Base-by-base conservation (phyloP, 2,113 vertebrate genomes). In the Alectura lathami region DNA sequence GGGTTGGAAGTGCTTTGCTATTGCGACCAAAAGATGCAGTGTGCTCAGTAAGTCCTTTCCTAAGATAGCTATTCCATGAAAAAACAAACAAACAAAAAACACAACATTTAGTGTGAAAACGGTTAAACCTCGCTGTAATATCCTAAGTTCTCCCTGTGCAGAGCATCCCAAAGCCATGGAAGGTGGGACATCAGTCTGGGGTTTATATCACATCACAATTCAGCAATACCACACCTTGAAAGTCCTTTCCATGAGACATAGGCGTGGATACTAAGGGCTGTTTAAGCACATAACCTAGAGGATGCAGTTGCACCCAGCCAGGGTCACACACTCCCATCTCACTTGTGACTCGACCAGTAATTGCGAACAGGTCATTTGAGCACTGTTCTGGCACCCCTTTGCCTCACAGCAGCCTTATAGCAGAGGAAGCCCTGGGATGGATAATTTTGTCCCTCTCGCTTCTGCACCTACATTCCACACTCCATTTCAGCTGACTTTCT, bases 21-120 rank as follows among this genome's bases (percentile, higher is more conserved):
- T 98, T 96, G 99, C 98, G 96, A 99, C 98, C 47, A 99, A 98
- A 68, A 99, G 98, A 96, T 99, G 98, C 83, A 99, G 77, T 1
- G 98, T 99, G 85, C 99, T 98, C 96, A 99, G 94, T 14, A 99
- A 97, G 96, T 99, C 98, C 97, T 98, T 99, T 85, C 83, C 96
- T 95, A 99, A 98, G 96, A 99, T 96, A 72, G 92, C 98, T 98
- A 9, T 74, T 36, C 34, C 38, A 3, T 21, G 53, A 1, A 54
- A n/a, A n/a, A n/a, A n/a, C n/a, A n/a, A n/a, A n/a, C n/a, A n/a
- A 76, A 70, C 42, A 84, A 78, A 91, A 13, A 51, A 90, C 74
- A 83, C 32, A 45, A 30, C 0, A 1, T 30, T 84, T 42, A 92
- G 38, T 1, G 3, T 45, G 70, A 82, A 60, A 78, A 36, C 26